Evolutionary conservation across 2,113 vertebrate species (phyloP).

Genomic region (Osmerus mordax): DNA sequence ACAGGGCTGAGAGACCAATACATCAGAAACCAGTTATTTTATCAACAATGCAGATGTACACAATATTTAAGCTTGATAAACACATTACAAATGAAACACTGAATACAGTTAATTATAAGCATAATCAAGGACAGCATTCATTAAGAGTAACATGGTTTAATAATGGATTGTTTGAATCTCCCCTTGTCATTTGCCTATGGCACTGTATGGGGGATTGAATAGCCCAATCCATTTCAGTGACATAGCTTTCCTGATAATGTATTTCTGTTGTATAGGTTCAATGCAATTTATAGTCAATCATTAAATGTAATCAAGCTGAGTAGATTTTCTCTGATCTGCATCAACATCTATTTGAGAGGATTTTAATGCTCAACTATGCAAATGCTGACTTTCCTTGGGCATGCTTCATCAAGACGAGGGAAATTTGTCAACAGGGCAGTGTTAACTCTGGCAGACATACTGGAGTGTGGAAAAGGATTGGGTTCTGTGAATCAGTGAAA

Average conservation of each 20-base stretch:
- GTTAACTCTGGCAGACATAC: slow-evolving; percentile 34
- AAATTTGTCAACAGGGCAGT: slow-evolving; percentile 48
- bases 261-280: background rate
- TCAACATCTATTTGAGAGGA: slow-evolving; percentile 17
- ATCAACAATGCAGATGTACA: too few relatives aligned
- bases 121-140: background rate
- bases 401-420: slow-evolving; percentile 50
- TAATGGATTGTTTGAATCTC: background rate
- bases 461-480: slow-evolving; percentile 22
- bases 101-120: background rate
- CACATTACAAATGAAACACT: background rate
- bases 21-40: too few relatives aligned
- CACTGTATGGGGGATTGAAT: background rate
- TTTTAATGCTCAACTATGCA: slow-evolving; percentile 16
- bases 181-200: background rate
- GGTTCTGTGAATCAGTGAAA: slow-evolving; percentile 20
- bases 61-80: background rate
- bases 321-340: slow-evolving; percentile 13
- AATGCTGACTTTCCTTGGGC: slow-evolving; percentile 22
- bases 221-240: background rate
- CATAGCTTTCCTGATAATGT: slow-evolving; percentile 3
- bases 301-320: slow-evolving; percentile 33
- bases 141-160: background rate
- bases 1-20: too few relatives aligned
- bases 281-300: slow-evolving; percentile 22